Evolutionary conservation across 2,113 vertebrate species (phyloP).

Genomic region (Callocephalon fimbriatum): DNA sequence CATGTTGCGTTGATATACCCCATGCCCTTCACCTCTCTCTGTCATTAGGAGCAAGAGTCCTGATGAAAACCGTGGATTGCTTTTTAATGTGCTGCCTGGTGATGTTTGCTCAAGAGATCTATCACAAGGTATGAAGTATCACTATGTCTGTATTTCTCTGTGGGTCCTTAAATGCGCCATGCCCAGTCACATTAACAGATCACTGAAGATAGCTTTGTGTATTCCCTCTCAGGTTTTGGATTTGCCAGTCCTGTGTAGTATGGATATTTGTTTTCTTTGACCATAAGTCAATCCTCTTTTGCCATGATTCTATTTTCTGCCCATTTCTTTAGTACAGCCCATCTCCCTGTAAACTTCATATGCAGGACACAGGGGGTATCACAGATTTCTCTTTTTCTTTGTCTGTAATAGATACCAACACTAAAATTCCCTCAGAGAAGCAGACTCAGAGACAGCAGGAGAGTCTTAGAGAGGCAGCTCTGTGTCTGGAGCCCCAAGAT

Average conservation of each 20-base stretch:
- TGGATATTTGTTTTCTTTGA: not conserved
- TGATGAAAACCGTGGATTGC: not conserved
- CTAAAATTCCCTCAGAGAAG: not conserved
- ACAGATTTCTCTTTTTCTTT: not conserved
- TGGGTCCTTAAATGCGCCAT: not conserved
- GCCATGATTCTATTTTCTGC: not conserved
- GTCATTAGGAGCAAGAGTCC: not conserved
- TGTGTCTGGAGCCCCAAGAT: not conserved
- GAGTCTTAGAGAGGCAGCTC: not conserved
- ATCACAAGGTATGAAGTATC: not conserved
- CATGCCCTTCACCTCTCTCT: not conserved
- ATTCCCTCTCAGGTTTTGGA: not conserved
- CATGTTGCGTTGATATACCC: not conserved
- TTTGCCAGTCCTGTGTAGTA: not conserved
- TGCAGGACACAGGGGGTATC: not conserved
- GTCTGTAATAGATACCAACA: not conserved
- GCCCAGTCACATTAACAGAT: not conserved
- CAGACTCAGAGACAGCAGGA: accelerated
- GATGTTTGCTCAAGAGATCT: not conserved
- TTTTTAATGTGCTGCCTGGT: not conserved
- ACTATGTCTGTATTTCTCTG: not conserved
- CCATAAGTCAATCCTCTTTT: not conserved
- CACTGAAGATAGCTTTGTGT: not conserved
- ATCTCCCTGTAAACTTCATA: not conserved
- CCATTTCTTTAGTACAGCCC: not conserved